phyloP scores from a whole-genome alignment of 2,888 invertebrate species.

The Zygaena filipendulae region DNA sequence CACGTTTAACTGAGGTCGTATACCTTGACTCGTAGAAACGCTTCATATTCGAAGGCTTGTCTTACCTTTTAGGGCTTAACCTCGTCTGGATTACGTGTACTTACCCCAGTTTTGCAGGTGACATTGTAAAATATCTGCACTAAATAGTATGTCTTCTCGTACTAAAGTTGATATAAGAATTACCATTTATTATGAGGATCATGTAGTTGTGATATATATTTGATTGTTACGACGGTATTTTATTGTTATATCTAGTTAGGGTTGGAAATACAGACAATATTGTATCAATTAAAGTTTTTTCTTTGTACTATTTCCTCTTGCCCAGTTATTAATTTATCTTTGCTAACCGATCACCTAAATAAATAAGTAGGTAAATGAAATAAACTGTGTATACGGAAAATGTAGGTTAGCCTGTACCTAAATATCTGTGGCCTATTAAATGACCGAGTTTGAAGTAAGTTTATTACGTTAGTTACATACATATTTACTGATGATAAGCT shows the following conservation, averaged over 20 bases:
- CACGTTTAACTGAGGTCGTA: constrained; percentile 36
- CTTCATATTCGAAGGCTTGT: constrained; percentile 47
- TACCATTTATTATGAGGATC: constrained; percentile 74
- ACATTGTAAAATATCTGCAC: constrained; percentile 30
- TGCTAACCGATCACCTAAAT: too few species aligned
- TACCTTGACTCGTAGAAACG: constrained; percentile 53
- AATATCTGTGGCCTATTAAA: too few species aligned
- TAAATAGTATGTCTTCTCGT: constrained; percentile 70
- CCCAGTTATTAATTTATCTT: too few species aligned
- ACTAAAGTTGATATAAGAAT: constrained; percentile 74
- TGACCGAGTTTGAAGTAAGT: too few species aligned
- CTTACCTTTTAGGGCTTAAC: constrained; percentile 54
- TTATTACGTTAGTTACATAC: too few species aligned
- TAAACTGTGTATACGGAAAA: too few species aligned
- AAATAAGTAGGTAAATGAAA: too few species aligned
- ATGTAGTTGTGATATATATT: constrained; percentile 74
- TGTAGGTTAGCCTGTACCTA: too few species aligned
- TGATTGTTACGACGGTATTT: constrained; percentile 26
- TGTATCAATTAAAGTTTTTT: constrained; percentile 11
- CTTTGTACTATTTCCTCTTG: too few species aligned
- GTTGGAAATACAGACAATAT: constrained; percentile 4
- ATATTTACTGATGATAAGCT: too few species aligned
- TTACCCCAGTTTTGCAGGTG: constrained; percentile 53
- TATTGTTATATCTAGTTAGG: too few species aligned
- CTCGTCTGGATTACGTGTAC: constrained; percentile 48